phyloP scores from a whole-genome alignment of 2,113 vertebrate genomes.

The Macroglossus sobrinus region DNA sequence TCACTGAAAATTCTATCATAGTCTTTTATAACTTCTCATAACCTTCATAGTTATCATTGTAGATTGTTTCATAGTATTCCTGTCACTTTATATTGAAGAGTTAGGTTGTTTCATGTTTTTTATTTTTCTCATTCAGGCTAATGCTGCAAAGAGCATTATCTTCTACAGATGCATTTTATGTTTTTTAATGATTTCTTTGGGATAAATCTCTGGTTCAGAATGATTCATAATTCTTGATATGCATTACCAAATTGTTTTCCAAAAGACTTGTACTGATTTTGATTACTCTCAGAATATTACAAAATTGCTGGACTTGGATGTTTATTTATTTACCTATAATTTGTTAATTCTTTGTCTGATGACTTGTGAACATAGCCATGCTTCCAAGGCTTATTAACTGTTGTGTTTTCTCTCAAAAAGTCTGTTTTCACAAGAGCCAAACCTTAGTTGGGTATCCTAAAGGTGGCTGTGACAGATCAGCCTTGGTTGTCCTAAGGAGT shows the following conservation, averaged over 20 bases:
- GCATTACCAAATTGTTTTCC: not conserved
- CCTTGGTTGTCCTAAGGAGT: not conserved
- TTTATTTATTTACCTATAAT: slow-evolving; percentile 9
- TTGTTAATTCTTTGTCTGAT: not conserved
- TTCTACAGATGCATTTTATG: not conserved
- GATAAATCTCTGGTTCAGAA: not conserved
- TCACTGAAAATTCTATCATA: not conserved
- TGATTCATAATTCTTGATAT: not conserved
- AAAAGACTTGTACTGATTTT: not conserved
- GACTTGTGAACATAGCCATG: not conserved
- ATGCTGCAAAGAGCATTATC: not conserved
- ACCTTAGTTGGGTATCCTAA: not conserved
- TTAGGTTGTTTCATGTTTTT: not conserved
- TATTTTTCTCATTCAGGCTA: not conserved
- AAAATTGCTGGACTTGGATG: not conserved
- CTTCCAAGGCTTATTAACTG: not conserved
- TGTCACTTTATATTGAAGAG: not conserved
- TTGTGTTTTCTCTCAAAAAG: not conserved
- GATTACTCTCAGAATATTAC: not conserved
- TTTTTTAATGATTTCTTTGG: not conserved
- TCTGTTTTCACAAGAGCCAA: not conserved
- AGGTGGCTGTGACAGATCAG: not conserved
- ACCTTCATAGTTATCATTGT: not conserved
- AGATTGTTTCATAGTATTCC: not conserved
- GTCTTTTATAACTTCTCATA: not conserved